Evolutionary conservation across 2,113 vertebrate species (phyloP), one percentile per base, ranked within the genome.

Genomic region (Meles meles): DNA sequence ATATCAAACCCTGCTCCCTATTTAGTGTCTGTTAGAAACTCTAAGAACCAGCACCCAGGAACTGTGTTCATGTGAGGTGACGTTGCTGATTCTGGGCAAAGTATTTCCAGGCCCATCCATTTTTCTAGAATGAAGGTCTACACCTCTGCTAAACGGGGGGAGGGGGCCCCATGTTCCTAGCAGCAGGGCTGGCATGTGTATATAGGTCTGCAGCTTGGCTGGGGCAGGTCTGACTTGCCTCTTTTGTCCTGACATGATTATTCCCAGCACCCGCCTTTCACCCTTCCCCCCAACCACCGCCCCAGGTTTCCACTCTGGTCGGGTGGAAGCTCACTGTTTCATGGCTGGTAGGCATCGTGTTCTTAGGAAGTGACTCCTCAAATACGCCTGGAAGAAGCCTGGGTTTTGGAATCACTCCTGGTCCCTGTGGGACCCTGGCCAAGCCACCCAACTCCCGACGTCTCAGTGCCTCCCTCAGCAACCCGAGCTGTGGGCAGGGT

Each of bases 121-220:
- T 59, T 59, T 7, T 15, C 61, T 57, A 14, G 29, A 27, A 25
- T 18, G n/a, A 25, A n/a, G 59, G 2, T 55, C 12, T 63, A 25
- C 14, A 4, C 27, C 44, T 84, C 55, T 12, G 20, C 49, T 11
- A 18, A 0, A 1, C 0, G 37, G 44, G 15, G 9, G 0, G 0
- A 8, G 8, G 44, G 4, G 57, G 6, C 7, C 29, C 9, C 1
- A 7, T 3, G 4, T 9, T 57, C 29, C 34, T 65, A 61, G n/a
- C 0, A 0, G 3, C n/a, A 47, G 4, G 39, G 14, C 17, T 31
- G 11, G 6, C 55, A 7, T 2, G 18, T 3, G 0, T 5, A 0
- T 6, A 31, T 5, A 2, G 0, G 0, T 14, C 20, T 8, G 7
- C 2, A 6, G 18, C 6, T 25, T 31, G 25, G n/a, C n/a, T 13